These are phyloP conservation scores for Actinia equina DNA, from an alignment of 64 coral and sea anemone genomes.

Conservation along the genomic window DNA sequence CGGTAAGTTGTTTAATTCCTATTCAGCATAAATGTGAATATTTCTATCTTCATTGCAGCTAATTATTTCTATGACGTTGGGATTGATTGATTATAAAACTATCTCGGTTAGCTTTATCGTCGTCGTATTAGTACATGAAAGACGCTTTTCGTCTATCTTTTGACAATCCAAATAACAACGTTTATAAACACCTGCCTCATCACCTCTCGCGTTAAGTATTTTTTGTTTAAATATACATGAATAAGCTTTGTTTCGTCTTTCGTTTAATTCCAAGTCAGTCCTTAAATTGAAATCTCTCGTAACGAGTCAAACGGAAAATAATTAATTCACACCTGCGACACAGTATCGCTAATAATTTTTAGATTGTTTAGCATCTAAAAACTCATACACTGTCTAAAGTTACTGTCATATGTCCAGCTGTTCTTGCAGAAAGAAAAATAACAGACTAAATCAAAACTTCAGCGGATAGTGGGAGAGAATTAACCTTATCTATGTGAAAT, in stretches of 20 bases:
- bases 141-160: neutral
- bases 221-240: conserved; percentile 2
- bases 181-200: neutral
- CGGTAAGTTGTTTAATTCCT: neutral
- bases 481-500: neutral
- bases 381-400: neutral
- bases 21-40: neutral
- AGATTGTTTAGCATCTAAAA: neutral
- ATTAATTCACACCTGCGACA: neutral
- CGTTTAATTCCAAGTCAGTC: neutral
- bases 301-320: neutral
- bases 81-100: neutral
- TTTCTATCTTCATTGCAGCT: neutral
- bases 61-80: neutral
- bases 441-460: neutral
- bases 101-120: neutral
- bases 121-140: neutral
- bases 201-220: neutral
- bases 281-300: neutral
- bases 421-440: neutral
- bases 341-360: neutral
- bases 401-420: neutral
- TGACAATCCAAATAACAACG: neutral
- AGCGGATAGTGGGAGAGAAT: neutral
- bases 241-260: neutral